Percentiles rank a stretch among this genome's conserved stretches.
phyloP scores from a whole-genome alignment of 2,113 vertebrate species.

The Brachyhypopomus occidentalis region DNA sequence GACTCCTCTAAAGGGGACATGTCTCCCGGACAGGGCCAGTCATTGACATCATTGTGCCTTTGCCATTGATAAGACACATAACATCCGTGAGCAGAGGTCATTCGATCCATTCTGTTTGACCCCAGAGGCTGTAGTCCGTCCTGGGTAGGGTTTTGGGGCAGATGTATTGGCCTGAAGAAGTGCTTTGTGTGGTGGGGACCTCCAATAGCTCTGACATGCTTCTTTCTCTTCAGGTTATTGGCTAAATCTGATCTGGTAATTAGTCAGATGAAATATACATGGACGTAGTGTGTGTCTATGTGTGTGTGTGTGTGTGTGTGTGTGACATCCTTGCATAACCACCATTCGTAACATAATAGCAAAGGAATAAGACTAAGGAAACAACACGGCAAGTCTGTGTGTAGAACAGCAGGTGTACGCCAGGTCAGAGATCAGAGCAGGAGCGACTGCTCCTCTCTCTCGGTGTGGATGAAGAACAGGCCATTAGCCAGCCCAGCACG shows the following conservation, averaged over 20 bases:
- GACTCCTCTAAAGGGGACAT: background rate
- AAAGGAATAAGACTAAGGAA: conserved; percentile 15
- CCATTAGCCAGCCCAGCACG: background rate
- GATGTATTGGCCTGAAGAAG: conserved; percentile 33
- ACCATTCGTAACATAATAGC: conserved; percentile 46
- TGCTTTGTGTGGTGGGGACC: conserved; percentile 48
- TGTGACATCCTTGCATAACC: conserved; percentile 36
- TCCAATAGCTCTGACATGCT: conserved; percentile 57
- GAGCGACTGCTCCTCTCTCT: background rate
- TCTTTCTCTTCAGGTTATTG: conserved; percentile 17
- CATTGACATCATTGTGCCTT: conserved; percentile 50
- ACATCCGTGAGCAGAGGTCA: conserved; percentile 49
- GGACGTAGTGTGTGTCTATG: background rate
- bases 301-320: background rate
- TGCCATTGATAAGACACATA: conserved; percentile 49
- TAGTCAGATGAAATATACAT: background rate
- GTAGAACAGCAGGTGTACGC: background rate
- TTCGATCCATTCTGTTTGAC: conserved; percentile 59
- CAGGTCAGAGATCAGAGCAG: background rate
- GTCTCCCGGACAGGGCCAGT: conserved; percentile 16
- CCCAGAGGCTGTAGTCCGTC: conserved; percentile 53
- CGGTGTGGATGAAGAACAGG: background rate
- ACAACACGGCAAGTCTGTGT: conserved; percentile 25
- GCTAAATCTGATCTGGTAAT: background rate
- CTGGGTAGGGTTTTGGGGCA: conserved; percentile 53